phyloP scores from a whole-genome alignment of 92 coral and sea anemone genomes.

The Anthopleura xanthogrammica region DNA sequence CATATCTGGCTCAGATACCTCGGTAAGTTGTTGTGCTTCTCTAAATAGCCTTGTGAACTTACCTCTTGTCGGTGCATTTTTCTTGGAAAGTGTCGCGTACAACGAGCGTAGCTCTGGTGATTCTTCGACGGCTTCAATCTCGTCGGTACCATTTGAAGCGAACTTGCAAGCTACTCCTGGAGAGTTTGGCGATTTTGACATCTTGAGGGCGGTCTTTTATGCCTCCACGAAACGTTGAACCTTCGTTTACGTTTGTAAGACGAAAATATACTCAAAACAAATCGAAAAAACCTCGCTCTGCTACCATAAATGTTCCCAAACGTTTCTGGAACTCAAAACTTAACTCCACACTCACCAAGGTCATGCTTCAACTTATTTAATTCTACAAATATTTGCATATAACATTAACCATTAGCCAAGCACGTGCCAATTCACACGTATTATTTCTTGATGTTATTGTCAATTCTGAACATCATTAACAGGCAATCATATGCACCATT shows the following conservation, averaged over 20 bases:
- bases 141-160: background rate
- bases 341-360: too few relatives aligned
- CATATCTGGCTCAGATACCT: background rate
- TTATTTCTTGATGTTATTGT: too few relatives aligned
- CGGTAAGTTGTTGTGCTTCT: background rate
- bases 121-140: background rate
- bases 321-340: too few relatives aligned
- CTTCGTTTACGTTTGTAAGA: background rate
- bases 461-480: too few relatives aligned
- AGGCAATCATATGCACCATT: too few relatives aligned
- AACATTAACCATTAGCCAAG: too few relatives aligned
- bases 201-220: background rate
- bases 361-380: too few relatives aligned
- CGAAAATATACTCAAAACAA: background rate
- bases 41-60: background rate
- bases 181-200: background rate
- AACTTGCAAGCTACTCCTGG: background rate
- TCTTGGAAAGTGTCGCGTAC: background rate
- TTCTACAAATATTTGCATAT: too few relatives aligned
- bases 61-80: background rate
- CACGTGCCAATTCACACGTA: too few relatives aligned
- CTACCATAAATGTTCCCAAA: too few relatives aligned
- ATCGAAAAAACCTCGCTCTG: background rate
- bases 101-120: background rate
- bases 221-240: background rate